Base-by-base conservation (phyloP, 2,113 vertebrate genomes). In the Trogon melanurus region DNA sequence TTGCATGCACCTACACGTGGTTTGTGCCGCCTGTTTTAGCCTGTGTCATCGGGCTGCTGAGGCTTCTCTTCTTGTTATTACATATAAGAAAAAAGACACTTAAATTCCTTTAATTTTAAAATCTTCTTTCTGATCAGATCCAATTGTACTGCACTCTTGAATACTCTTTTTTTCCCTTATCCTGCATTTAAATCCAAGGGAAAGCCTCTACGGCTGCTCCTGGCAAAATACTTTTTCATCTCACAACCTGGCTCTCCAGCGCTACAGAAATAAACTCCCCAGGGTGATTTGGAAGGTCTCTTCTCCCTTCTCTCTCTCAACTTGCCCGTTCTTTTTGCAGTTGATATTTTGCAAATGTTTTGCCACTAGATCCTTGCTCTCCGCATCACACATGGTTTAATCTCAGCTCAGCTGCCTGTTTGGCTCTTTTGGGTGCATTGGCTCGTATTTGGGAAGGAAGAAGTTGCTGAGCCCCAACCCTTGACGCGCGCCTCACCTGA, bases 361-460 rank as follows among this genome's bases (percentile, higher is more conserved):
- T 41, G 20, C 54, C 70, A 3, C 41, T 14, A 16, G 47, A 5
- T 45, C 82, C 41, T 57, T 30, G 16, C 71, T 41, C 14, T 29
- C 38, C 48, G 1, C 1, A 0, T 10, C 27, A 5, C 23, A 3
- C 16, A 0, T 0, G 1, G 11, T 9, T 29, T 54, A 10, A 26
- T 4, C 57, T 27, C 69, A 76, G 58, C 60, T 56, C 81, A 30
- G 75, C 50, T 34, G 44, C 56, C 51, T 27, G 1, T 26, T 7
- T 12, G 76, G 30, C 41, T 41, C 23, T 56, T 57, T 41, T 2
- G 7, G 61, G 41, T 53, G 32, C 57, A 2, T 53, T 17, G 8
- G 3, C 2, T 60, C 2, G 0, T 3, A 0, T 32, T 62, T 4
- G 2, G 4, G 6, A 47, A 47, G 74, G 36, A 32, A 26, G 69